Percentiles rank a stretch among this genome's conserved stretches.
Evolutionary conservation across 2,113 vertebrate species (phyloP).

Genomic region (Dipodomys ordii): DNA sequence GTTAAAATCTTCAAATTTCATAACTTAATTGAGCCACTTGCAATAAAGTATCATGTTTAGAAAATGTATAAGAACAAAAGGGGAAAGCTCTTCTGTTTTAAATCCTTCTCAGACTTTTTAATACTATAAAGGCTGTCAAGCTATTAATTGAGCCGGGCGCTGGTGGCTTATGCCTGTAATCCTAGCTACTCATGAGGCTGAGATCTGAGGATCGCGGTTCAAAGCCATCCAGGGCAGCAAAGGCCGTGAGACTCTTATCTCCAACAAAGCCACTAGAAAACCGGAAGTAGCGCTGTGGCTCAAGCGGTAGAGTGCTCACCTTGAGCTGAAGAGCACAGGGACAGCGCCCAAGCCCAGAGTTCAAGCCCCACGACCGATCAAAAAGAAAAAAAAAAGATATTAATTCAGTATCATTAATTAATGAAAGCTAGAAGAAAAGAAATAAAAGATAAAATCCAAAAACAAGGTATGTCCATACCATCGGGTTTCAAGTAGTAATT

Average conservation of each 20-base stretch:
- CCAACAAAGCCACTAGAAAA: too few relatives aligned
- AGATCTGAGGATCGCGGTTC: too few relatives aligned
- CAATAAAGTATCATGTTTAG: constrained; percentile 66
- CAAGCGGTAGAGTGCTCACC: too few relatives aligned
- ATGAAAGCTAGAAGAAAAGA: constrained; percentile 59
- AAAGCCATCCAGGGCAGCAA: too few relatives aligned
- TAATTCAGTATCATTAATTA: constrained; percentile 52
- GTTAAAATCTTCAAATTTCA: constrained; percentile 55
- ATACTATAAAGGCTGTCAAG: neutral
- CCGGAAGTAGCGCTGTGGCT: too few relatives aligned
- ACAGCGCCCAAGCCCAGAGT: too few relatives aligned
- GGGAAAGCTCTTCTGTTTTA: constrained; percentile 72
- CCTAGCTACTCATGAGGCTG: too few relatives aligned
- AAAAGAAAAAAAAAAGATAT: neutral
- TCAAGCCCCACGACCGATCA: too few relatives aligned
- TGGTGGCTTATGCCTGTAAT: too few relatives aligned
- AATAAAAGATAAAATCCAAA: constrained; percentile 46
- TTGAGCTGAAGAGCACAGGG: too few relatives aligned
- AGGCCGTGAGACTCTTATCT: too few relatives aligned
- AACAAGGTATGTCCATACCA: neutral
- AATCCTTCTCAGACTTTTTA: constrained; percentile 59
- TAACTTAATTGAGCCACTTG: constrained; percentile 59
- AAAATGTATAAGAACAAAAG: constrained; percentile 61
- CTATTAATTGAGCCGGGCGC: constrained; percentile 32
- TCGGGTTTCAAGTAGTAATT: constrained; percentile 45